These are phyloP conservation scores for Himalopsyche tibetana DNA, from an alignment of 2,888 invertebrate species.

Conservation along the genomic window DNA sequence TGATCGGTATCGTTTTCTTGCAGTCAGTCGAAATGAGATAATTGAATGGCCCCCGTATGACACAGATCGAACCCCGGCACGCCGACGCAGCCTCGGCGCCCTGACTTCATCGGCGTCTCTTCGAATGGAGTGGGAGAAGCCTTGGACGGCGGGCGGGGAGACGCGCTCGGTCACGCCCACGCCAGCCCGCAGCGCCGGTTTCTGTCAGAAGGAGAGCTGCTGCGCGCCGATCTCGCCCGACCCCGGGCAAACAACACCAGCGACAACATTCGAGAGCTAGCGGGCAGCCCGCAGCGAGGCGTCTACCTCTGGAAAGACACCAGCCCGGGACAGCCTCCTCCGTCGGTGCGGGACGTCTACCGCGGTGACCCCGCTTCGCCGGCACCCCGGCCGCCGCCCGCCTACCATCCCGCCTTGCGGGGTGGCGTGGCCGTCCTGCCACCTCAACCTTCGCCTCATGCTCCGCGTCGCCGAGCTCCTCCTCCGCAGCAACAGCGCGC, in stretches of 20 bases:
- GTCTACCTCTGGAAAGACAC: constrained; percentile 89
- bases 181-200: constrained; percentile 86
- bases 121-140: constrained; percentile 69
- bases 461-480: constrained; percentile 69
- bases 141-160: constrained; percentile 65
- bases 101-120: constrained; percentile 89
- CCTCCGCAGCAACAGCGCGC: constrained; percentile 69
- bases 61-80: constrained; percentile 94
- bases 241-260: constrained; percentile 86
- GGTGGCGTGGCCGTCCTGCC: constrained; percentile 85
- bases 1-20: constrained; percentile 66
- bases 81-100: constrained; percentile 91
- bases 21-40: constrained; percentile 68
- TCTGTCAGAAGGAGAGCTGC: constrained; percentile 88
- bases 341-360: constrained; percentile 68
- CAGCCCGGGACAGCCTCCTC: constrained; percentile 81
- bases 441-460: constrained; percentile 72
- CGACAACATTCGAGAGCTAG: constrained; percentile 91
- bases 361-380: constrained; percentile 69
- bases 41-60: constrained; percentile 66
- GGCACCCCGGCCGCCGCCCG: constrained; percentile 71
- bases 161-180: constrained; percentile 68
- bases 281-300: constrained; percentile 90
- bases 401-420: constrained; percentile 80
- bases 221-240: constrained; percentile 83